phyloP scores from a whole-genome alignment of 2,797 vertebrate species.

The Cuculus canorus region DNA sequence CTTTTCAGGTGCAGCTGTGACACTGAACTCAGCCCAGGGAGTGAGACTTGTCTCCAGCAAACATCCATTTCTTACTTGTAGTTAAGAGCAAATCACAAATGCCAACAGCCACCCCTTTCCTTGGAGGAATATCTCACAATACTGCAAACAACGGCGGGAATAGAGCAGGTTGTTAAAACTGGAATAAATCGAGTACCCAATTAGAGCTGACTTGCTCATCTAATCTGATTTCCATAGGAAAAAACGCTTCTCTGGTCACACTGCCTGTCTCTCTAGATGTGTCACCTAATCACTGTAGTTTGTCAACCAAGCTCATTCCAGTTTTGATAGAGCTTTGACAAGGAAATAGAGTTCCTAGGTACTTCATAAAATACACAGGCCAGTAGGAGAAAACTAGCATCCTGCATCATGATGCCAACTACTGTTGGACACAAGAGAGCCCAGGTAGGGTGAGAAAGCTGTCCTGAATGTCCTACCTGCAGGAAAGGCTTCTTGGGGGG shows the following conservation, averaged over 20 bases:
- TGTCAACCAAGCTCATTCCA: neutral
- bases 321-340: neutral
- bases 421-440: neutral
- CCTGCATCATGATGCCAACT: neutral
- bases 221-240: slow-evolving; percentile 13
- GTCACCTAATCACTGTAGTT: neutral
- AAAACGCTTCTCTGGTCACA: neutral
- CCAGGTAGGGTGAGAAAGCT: neutral
- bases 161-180: neutral
- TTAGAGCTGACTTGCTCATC: neutral
- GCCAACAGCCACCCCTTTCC: neutral
- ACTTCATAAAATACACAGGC: neutral
- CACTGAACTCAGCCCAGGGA: neutral
- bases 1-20: neutral
- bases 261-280: neutral
- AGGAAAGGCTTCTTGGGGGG: neutral
- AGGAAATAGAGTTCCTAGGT: neutral
- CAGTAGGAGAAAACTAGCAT: neutral
- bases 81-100: neutral
- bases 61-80: neutral
- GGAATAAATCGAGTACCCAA: neutral
- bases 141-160: neutral
- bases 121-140: neutral
- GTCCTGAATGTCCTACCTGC: neutral
- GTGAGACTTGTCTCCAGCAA: neutral